phyloP scores from a whole-genome alignment of 1,140 invertebrate species.

The Eulimnadia texana region DNA sequence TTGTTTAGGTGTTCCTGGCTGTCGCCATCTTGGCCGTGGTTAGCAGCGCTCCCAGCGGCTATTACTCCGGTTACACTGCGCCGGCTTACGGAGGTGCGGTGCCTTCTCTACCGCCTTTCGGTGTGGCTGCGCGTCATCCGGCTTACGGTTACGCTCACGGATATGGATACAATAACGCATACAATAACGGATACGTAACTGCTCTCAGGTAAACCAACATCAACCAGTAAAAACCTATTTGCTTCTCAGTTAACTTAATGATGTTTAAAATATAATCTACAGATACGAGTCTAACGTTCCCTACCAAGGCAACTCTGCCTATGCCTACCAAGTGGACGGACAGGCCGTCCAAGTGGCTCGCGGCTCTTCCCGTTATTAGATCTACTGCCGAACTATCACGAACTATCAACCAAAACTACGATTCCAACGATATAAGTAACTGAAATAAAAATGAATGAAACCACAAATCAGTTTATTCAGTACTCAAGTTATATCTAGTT shows the following conservation, averaged over 20 bases:
- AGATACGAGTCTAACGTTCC: neutral
- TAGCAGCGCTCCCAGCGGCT: neutral
- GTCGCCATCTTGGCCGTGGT: neutral
- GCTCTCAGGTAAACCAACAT: constrained; percentile 1
- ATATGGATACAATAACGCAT: too few species aligned
- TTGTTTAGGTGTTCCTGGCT: neutral
- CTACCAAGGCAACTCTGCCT: constrained; percentile 11
- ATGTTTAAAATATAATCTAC: neutral
- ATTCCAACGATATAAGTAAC: too few species aligned
- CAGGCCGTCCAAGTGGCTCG: constrained; percentile 14
- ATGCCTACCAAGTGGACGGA: constrained; percentile 16
- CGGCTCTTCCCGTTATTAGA: too few species aligned
- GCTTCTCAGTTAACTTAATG: neutral
- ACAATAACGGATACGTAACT: constrained; percentile 6
- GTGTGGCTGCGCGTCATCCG: neutral
- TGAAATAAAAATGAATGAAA: too few species aligned
- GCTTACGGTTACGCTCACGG: neutral
- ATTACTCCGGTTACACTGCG: neutral
- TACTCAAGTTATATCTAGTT: too few species aligned
- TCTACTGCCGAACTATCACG: too few species aligned
- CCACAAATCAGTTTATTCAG: too few species aligned
- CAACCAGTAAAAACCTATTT: neutral
- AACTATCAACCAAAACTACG: too few species aligned
- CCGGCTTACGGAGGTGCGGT: neutral
- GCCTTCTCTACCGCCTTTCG: constrained; percentile 2